Evolutionary conservation across 2,888 invertebrate genomes (phyloP).

Genomic region (Acleris literana): DNA sequence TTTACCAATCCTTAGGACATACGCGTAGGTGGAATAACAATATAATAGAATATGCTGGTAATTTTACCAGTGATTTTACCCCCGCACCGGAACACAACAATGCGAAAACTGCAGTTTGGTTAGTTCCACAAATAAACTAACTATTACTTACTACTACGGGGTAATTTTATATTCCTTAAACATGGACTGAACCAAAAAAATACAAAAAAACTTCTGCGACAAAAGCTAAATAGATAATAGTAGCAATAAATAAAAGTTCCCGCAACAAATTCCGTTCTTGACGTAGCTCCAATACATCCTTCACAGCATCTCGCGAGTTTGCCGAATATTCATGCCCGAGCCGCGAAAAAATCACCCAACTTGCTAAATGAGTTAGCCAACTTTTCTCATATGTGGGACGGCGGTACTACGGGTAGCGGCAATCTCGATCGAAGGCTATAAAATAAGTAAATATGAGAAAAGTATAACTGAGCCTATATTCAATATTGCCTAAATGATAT

Average conservation of each 20-base stretch:
- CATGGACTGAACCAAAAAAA: too few species aligned
- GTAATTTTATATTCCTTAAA: background rate
- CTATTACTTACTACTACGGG: too few species aligned
- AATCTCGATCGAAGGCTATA: conserved; percentile 9
- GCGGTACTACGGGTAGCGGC: conserved; percentile 10
- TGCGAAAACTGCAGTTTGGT: too few species aligned
- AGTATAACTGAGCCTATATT: background rate
- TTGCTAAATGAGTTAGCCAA: conserved; percentile 35
- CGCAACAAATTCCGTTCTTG: background rate
- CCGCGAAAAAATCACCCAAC: conserved; percentile 32
- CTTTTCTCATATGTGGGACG: conserved; percentile 32
- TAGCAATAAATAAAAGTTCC: background rate
- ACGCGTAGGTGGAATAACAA: too few species aligned
- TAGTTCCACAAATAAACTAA: too few species aligned
- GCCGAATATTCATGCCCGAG: conserved; percentile 26
- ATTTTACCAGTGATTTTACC: too few species aligned
- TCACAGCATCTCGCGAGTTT: background rate
- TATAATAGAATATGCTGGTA: too few species aligned
- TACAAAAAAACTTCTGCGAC: too few species aligned
- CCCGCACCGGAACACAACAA: too few species aligned
- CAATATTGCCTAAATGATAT: too few species aligned
- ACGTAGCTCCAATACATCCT: background rate
- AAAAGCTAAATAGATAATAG: background rate
- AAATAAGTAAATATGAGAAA: background rate
- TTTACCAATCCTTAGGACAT: too few species aligned